Base-by-base conservation (phyloP, 2,113 vertebrate species). In the Chaetorhynchus papuensis region DNA sequence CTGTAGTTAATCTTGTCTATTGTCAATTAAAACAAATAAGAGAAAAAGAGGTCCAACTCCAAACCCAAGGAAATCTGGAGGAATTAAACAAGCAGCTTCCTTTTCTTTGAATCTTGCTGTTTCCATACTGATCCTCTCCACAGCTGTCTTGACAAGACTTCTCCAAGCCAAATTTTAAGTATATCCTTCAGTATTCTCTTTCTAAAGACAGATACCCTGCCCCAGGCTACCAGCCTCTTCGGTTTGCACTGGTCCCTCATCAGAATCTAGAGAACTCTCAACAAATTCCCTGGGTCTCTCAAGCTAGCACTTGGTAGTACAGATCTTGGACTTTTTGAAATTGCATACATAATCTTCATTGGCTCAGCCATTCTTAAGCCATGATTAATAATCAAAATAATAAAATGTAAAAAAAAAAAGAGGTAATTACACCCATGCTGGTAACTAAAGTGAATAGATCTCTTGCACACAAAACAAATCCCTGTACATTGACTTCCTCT, bases 321-420 rank as follows among this genome's bases (percentile, higher is more conserved):
- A 92, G 94, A 96, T 83, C 79, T 74, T 78, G 74, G 85, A 45
- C 47, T 83, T 88, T 84, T 86, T 94, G 91, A 91, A 97, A 95
- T 89, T 95, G 91, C 83, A 88, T 89, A 93, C 15, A 86, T 78
- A 95, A 95, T 87, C 69, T 97, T 89, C 90, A 93, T 79, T 95
- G 78, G 84, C 71, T 94, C 94, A 95, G 96, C 94, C 89, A 95
- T 94, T 97, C 96, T 96, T 97, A 95, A 97, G 66, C n/a, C 89
- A 91, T 94, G 97, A 97, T 97, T 97, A 97, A 97, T 92, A 97
- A 90, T 95, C 63, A 97, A 97, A 97, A 98, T 97, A 97, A 97
- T 93, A 97, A 97, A 96, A 93, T 82, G n/a, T 33, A 13, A 56
- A 41, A 74, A 56, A 54, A 72, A 91, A 80, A 96, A 93, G 91